Evolutionary conservation across 1,140 invertebrate genomes (phyloP).

Genomic region (Brachystomella parvula): DNA sequence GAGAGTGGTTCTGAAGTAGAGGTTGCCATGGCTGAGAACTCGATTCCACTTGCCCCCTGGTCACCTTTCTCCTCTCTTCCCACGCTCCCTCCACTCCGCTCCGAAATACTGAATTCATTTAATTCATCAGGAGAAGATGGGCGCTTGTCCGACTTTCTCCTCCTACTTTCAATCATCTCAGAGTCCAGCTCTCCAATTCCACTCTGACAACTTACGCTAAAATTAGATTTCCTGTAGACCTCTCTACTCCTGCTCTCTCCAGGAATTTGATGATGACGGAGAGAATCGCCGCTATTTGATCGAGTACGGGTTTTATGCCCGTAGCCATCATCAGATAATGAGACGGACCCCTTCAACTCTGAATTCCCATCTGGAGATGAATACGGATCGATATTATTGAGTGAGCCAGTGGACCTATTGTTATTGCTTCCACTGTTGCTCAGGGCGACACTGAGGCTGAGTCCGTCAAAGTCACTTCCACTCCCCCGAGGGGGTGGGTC

Average conservation of each 20-base stretch:
- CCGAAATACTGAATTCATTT: not conserved
- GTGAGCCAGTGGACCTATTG: not conserved
- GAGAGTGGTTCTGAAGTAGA: not conserved
- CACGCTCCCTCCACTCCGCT: not conserved
- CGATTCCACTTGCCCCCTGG: too few relatives aligned
- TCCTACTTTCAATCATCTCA: not conserved
- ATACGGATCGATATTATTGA: not conserved
- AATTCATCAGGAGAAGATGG: too few relatives aligned
- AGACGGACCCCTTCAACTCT: not conserved
- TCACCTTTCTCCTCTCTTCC: not conserved
- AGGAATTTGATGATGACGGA: not conserved
- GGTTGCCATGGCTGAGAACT: too few relatives aligned
- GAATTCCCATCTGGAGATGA: not conserved
- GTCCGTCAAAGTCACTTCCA: slow-evolving; percentile 10
- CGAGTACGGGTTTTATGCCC: not conserved
- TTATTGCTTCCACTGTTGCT: slow-evolving; percentile 10
- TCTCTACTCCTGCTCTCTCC: too few relatives aligned
- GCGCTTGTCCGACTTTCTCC: too few relatives aligned
- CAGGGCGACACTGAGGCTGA: not conserved
- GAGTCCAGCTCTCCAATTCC: not conserved
- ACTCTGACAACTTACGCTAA: slow-evolving; percentile 5
- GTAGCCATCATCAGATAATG: not conserved
- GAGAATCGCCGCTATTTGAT: not conserved
- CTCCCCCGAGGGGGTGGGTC: slow-evolving; percentile 32
- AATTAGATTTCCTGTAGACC: slow-evolving; percentile 15